These are phyloP conservation scores for Fopius arisanus DNA, from an alignment of 1,140 invertebrate species.

Conservation along the genomic window DNA sequence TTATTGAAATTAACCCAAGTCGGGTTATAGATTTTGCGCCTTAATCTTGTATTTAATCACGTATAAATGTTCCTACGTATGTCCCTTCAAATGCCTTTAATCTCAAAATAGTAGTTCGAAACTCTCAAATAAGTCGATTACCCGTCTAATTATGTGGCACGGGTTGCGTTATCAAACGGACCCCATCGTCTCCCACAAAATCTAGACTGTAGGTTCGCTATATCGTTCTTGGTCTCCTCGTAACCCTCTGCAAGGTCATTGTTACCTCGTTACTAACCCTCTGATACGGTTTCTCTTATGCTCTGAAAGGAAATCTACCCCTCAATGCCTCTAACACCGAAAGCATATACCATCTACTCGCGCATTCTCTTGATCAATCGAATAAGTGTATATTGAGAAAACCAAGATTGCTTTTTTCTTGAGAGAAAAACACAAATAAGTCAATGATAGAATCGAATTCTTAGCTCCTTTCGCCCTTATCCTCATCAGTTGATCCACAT, in stretches of 20 bases:
- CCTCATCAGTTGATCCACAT: not conserved
- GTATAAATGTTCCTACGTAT: not conserved
- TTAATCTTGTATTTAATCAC: not conserved
- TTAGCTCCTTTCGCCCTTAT: not conserved
- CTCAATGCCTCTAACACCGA: not conserved
- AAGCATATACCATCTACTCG: not conserved
- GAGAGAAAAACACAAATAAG: slow-evolving; percentile 7
- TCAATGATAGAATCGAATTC: slow-evolving; percentile 5
- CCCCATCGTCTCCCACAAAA: slow-evolving; percentile 50
- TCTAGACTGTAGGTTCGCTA: slow-evolving; percentile 36
- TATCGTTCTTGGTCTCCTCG: not conserved
- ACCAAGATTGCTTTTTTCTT: slow-evolving; percentile 11
- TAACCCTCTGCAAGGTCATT: slow-evolving; percentile 52
- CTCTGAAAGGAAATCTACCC: slow-evolving; percentile 5
- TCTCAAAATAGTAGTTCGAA: slow-evolving; percentile 42
- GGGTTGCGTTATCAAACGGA: slow-evolving; percentile 41
- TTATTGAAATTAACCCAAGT: too few relatives aligned
- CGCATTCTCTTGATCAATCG: slow-evolving; percentile 12
- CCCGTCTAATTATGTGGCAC: slow-evolving; percentile 59
- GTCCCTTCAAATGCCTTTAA: not conserved
- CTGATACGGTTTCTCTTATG: not conserved
- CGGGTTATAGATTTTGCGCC: not conserved
- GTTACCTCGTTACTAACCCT: slow-evolving; percentile 59
- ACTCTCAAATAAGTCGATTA: slow-evolving; percentile 54
- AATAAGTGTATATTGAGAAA: slow-evolving; percentile 23